A percentile compares a stretch with the other conserved stretches of the same genome.
phyloP scores from a whole-genome alignment of 2,797 vertebrate species.

The Rhabdomys pumilio region DNA sequence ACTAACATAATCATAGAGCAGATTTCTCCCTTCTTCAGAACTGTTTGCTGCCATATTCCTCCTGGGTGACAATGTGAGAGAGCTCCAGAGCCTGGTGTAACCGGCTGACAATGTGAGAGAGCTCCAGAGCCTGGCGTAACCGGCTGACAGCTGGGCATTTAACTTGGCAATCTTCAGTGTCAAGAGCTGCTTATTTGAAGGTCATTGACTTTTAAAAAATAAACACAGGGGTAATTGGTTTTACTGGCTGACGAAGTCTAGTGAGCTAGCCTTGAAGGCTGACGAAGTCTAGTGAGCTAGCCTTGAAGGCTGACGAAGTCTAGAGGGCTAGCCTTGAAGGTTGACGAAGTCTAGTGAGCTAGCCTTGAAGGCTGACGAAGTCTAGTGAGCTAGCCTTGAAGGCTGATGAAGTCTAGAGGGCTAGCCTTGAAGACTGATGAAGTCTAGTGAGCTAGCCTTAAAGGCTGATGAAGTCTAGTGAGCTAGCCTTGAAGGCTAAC shows the following conservation, averaged over 20 bases:
- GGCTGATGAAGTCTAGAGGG: conserved; percentile 30
- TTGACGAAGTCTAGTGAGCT: not conserved
- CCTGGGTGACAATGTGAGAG: conserved; percentile 79
- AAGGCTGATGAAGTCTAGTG: conserved; percentile 57
- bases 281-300: too few relatives aligned
- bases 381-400: not conserved
- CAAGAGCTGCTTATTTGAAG: conserved; percentile 80
- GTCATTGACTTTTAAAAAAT: conserved; percentile 74
- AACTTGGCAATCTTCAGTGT: conserved; percentile 83
- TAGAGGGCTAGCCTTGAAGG: not conserved
- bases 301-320: conserved; percentile 2
- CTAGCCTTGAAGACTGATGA: conserved; percentile 7
- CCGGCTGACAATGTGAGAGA: conserved; percentile 70
- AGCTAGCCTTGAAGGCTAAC: not conserved
- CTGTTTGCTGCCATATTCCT: conserved; percentile 85
- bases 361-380: not conserved
- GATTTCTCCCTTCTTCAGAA: conserved; percentile 86
- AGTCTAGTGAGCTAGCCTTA: too few relatives aligned
- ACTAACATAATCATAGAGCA: conserved; percentile 87
- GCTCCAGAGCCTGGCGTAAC: not conserved
- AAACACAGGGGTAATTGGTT: conserved; percentile 76
- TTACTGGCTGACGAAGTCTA: conserved; percentile 54
- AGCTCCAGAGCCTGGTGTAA: not conserved
- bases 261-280: not conserved
- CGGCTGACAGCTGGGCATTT: conserved; percentile 60